Conservation (phyloP, 2,113 vertebrate species). For the Cyprinodon variegatus region DNA sequence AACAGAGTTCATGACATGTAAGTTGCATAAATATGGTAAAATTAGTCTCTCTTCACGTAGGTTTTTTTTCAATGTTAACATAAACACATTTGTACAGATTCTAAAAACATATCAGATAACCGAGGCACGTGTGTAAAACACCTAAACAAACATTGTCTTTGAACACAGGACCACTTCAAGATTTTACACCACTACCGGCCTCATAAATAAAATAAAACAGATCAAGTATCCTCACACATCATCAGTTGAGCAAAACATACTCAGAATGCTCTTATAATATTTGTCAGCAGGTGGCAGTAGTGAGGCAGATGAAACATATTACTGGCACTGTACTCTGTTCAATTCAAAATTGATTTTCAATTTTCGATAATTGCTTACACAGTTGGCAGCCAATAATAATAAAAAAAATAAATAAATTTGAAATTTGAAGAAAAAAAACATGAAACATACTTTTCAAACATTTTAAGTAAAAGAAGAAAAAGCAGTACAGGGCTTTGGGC, state of each 20-base stretch:
- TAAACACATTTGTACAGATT: slow-evolving; percentile 27
- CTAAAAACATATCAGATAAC: slow-evolving; percentile 52
- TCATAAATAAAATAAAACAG: slow-evolving; percentile 45
- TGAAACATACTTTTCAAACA: background rate
- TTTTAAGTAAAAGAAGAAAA: too few relatives aligned
- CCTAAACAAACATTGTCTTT: slow-evolving; percentile 45
- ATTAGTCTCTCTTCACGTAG: slow-evolving; percentile 21
- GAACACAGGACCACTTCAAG: slow-evolving; percentile 55
- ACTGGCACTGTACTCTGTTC: slow-evolving; percentile 30
- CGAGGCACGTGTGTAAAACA: slow-evolving; percentile 65
- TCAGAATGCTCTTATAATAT: background rate
- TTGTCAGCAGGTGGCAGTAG: slow-evolving; percentile 58
- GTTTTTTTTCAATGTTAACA: slow-evolving; percentile 1
- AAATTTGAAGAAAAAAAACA: background rate
- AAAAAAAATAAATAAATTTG: background rate
- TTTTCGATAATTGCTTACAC: slow-evolving; percentile 19
- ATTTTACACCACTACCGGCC: slow-evolving; percentile 36
- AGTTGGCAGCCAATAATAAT: slow-evolving; percentile 7
- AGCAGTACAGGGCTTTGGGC: too few relatives aligned
- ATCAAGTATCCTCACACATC: slow-evolving; percentile 25
- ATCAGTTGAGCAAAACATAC: background rate
- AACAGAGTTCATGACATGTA: slow-evolving; percentile 11
- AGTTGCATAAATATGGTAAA: slow-evolving; percentile 35
- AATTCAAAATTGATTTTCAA: slow-evolving; percentile 23
- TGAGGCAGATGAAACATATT: slow-evolving; percentile 34